phyloP scores from a whole-genome alignment of 2,113 vertebrate species.

The Dermatemys mawii region DNA sequence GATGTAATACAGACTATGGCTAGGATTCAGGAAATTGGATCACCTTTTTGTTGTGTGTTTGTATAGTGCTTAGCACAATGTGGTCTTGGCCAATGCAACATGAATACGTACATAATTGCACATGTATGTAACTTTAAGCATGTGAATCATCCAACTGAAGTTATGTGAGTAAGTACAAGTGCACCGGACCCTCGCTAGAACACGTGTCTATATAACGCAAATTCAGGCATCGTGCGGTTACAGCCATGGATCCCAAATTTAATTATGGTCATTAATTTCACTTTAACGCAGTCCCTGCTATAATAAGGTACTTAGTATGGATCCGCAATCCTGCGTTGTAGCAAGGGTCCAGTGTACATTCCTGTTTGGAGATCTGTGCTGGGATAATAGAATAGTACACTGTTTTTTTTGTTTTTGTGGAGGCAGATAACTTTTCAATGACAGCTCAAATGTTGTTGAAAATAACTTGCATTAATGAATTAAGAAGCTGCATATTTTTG shows the following conservation, averaged over 20 bases:
- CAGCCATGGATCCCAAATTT: too few relatives aligned
- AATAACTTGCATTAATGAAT: not conserved
- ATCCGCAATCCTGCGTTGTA: too few relatives aligned
- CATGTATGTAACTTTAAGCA: not conserved
- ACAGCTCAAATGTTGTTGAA: not conserved
- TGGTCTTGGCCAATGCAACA: not conserved
- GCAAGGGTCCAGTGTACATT: too few relatives aligned
- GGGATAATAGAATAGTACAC: accelerated
- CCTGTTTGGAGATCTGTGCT: not conserved
- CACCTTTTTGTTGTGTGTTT: not conserved
- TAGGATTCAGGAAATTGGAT: not conserved
- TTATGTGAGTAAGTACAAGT: not conserved
- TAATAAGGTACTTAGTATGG: too few relatives aligned
- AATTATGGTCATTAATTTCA: too few relatives aligned
- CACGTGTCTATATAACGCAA: too few relatives aligned
- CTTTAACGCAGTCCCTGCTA: too few relatives aligned
- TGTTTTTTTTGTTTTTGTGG: not conserved
- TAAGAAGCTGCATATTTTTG: not conserved
- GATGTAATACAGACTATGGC: not conserved
- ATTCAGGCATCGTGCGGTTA: too few relatives aligned
- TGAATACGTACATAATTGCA: not conserved
- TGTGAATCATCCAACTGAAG: too few relatives aligned
- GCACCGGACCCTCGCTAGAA: too few relatives aligned
- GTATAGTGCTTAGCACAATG: not conserved
- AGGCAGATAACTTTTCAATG: not conserved